Base-by-base conservation (phyloP, 2,113 vertebrate species). In the Chlamydotis undulata region DNA sequence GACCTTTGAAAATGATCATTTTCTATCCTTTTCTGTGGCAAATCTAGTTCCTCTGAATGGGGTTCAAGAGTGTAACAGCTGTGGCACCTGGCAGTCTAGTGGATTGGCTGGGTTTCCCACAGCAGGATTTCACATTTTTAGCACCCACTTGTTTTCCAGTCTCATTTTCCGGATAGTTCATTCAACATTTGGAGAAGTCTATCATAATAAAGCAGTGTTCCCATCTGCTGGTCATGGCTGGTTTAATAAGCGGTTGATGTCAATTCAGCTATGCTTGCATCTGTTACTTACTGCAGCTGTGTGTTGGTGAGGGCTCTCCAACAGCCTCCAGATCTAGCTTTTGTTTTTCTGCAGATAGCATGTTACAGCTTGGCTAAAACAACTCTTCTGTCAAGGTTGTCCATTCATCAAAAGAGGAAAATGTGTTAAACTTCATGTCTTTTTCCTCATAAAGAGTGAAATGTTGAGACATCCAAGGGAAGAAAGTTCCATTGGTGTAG, bases 151-250 rank as follows among this genome's bases (percentile, higher is more conserved):
- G 3, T 95, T 96, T 95, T 61, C 49, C 74, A 89, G 1, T 70
- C 81, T 75, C 31, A 37, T 95, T 95, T 90, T 89, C 88, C 65
- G 56, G 65, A 52, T 28, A 87, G 79, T 76, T 73, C 75, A 39
- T 93, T 94, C 89, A 93, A 47, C 33, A 9, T 79, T 94, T 95
- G 87, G 75, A 92, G 83, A 56, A 91, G 75, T 85, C 87, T 63
- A 6, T 79, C 49, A 63, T n/a, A 87, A 87, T 70, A 75, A 90
- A 96, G 63, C 71, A 83, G n/a, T 67, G 64, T 67, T 94, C 80
- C 95, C 83, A 89, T 96, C 91, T 97, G 95, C 65, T 97, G 88
- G 83, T 74, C 86, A 81, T 37, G 56, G 53, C 57, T 95, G 86
- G n/a, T 89, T 93, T 89, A 82, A 87, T 57, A 76, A 90, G 92